Conservation (phyloP, 2,113 vertebrate species). For the Mormoops blainvillei region DNA sequence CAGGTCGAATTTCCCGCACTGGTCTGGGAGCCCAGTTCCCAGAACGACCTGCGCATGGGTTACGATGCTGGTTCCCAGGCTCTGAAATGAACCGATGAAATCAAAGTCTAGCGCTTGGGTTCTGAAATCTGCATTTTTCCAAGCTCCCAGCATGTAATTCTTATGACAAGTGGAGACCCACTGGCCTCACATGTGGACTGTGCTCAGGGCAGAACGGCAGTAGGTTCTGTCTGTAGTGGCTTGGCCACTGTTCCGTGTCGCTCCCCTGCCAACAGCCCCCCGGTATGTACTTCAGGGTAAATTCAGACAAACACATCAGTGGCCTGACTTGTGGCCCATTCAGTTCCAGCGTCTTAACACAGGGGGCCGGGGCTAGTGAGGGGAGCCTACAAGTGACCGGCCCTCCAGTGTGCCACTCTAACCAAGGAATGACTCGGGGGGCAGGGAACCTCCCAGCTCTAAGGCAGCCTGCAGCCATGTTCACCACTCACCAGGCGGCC, state of each 20-base stretch:
- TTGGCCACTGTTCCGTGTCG: background rate
- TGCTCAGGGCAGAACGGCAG: background rate
- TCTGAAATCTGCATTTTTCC: background rate
- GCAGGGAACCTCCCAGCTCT: background rate
- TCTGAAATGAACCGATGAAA: background rate
- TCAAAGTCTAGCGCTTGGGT: background rate
- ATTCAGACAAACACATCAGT: background rate
- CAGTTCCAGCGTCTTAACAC: background rate
- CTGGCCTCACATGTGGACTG: background rate
- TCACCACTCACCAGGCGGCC: background rate
- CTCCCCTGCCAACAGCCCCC: background rate
- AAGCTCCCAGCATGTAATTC: background rate
- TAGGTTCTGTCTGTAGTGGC: background rate
- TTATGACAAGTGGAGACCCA: background rate
- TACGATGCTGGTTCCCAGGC: background rate
- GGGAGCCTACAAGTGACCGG: background rate
- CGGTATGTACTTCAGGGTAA: background rate
- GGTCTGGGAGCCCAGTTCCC: background rate
- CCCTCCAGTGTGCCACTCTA: background rate
- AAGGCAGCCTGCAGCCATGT: background rate
- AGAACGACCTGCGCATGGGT: background rate
- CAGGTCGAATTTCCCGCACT: background rate
- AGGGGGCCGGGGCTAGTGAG: background rate
- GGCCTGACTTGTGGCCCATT: background rate
- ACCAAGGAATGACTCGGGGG: background rate